These are phyloP conservation scores for Alosa alosa DNA, from an alignment of 2,113 vertebrate genomes.

Conservation along the genomic window DNA sequence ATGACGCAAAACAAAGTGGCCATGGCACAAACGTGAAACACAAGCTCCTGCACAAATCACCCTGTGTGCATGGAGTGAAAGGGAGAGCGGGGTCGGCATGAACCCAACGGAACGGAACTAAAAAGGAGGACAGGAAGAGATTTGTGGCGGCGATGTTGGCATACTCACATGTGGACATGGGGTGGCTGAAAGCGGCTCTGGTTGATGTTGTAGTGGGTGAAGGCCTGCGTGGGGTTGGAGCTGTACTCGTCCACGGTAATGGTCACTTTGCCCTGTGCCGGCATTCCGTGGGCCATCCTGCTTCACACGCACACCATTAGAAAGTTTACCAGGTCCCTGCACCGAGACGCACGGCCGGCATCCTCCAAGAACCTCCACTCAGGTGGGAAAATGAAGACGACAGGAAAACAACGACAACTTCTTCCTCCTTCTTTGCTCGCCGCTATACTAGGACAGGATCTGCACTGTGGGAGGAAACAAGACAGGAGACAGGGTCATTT, in stretches of 20 bases:
- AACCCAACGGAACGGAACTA: neutral
- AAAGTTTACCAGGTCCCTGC: slow-evolving; percentile 83
- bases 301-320: slow-evolving; percentile 87
- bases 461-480: neutral
- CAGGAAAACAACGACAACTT: neutral
- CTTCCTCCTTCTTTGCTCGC: neutral
- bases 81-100: neutral
- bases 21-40: neutral
- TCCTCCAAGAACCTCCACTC: slow-evolving; percentile 75
- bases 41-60: neutral
- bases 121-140: neutral
- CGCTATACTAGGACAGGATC: neutral
- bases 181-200: slow-evolving; percentile 99
- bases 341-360: slow-evolving; percentile 73
- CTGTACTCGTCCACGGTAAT: slow-evolving; percentile 97
- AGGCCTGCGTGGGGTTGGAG: slow-evolving; percentile 97
- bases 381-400: slow-evolving; percentile 49
- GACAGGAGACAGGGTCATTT: neutral
- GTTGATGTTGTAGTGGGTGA: slow-evolving; percentile 99
- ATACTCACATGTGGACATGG: slow-evolving; percentile 96
- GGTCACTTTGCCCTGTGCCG: slow-evolving; percentile 94
- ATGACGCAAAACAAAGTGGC: neutral
- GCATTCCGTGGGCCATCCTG: slow-evolving; percentile 95
- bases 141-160: neutral
- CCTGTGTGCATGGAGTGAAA: neutral